Conservation (phyloP, 2,113 vertebrate species). For the Scatophagus argus region DNA sequence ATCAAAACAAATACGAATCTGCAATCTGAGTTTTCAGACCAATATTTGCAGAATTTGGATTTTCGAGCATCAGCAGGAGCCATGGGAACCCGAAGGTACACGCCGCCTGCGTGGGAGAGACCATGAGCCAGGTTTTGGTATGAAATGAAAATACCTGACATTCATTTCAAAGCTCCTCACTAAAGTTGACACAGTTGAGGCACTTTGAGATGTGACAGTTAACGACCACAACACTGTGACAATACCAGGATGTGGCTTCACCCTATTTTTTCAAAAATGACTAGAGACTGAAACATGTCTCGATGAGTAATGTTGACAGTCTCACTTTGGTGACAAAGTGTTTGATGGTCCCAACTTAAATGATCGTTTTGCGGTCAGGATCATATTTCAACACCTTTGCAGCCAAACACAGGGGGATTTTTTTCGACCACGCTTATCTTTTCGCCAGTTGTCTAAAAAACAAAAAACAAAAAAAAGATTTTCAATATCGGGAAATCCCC, state of each 20-base stretch:
- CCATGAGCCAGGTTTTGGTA: background rate
- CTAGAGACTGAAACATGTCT: conserved; percentile 37
- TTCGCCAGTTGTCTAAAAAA: background rate
- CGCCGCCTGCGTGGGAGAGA: conserved; percentile 18
- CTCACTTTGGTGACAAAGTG: conserved; percentile 43
- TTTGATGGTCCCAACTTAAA: conserved; percentile 37
- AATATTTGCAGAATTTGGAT: too few species aligned
- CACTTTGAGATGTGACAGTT: conserved; percentile 58
- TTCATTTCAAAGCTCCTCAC: conserved; percentile 32
- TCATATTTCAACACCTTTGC: conserved; percentile 37
- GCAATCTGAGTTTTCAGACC: too few species aligned
- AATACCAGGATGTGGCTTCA: conserved; percentile 71
- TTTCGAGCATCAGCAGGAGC: background rate
- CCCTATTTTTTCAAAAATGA: conserved; percentile 43
- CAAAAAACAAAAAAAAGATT: background rate
- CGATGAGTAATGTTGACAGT: conserved; percentile 69
- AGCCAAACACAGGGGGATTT: conserved; percentile 57
- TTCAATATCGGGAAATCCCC: conserved; percentile 59
- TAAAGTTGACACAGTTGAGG: conserved; percentile 47
- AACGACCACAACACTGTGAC: conserved; percentile 59
- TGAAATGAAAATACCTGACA: conserved; percentile 45
- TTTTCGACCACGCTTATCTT: conserved; percentile 50
- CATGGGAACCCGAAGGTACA: conserved; percentile 32
- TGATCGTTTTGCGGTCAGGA: conserved; percentile 48
- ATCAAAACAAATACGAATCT: background rate